These are phyloP conservation scores for Spilarctia lutea DNA, from an alignment of 2,888 invertebrate species.

Conservation along the genomic window DNA sequence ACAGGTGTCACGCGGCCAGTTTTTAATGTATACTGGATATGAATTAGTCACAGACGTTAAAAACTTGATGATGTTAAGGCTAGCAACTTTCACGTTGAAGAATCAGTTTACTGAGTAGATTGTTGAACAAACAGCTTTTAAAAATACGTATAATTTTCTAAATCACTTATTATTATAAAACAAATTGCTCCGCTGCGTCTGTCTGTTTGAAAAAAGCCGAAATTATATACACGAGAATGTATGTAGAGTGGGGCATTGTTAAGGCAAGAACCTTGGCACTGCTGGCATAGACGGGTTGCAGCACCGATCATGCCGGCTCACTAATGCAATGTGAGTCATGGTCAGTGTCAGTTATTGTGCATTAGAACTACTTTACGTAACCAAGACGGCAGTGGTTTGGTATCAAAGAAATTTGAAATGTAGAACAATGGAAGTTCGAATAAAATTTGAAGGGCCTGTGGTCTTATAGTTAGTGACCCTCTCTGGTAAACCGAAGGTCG, in stretches of 20 bases:
- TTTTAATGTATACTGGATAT: not conserved
- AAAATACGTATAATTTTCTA: no score
- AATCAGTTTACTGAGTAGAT: not conserved
- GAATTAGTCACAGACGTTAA: not conserved
- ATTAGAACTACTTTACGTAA: not conserved
- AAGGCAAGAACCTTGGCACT: slow-evolving; percentile 10
- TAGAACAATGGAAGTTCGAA: no score
- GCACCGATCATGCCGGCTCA: not conserved
- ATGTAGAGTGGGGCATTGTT: not conserved
- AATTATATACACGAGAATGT: not conserved
- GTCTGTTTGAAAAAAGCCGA: no score
- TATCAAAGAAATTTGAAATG: no score
- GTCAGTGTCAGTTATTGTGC: not conserved
- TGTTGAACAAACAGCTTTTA: no score
- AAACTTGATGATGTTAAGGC: not conserved
- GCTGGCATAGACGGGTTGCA: not conserved
- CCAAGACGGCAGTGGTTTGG: not conserved
- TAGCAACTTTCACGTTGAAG: not conserved
- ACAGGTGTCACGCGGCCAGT: not conserved
- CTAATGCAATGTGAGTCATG: not conserved
- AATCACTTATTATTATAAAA: no score
- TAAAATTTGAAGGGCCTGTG: no score
- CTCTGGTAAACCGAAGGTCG: no score
- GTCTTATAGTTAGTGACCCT: no score
- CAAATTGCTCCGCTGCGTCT: no score